Base-by-base conservation (phyloP, 92 coral and sea anemone species). In the Zoanthus gigantus region DNA sequence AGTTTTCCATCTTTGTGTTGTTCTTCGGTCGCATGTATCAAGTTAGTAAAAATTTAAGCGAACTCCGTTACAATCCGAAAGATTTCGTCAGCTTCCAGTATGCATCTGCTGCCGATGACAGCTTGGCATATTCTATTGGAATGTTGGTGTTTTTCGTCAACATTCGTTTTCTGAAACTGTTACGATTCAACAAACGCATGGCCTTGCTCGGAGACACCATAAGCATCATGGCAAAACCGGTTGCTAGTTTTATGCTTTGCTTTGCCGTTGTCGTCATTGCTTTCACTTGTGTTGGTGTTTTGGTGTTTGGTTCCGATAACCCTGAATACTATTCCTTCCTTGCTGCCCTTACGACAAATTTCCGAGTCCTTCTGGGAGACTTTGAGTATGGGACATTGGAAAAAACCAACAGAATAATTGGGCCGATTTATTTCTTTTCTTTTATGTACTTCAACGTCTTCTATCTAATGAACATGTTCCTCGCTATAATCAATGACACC, bases 401-500 rank as follows among this genome's bases (percentile, higher is more conserved):
- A 69, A 58, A 53, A 12, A 81, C 90, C 15, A 90, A 94, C 85
- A 89, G 92, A n/a, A 5, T 94, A 0, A 68, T 96, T 30, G 98
- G 98, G 9, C 98, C 96, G 2, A 2, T 91, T 14, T 96, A 94
- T 88, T 96, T 96, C 93, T 93, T 96, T 85, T 28, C 87, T 0
- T 96, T 92, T 92, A 92, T 96, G 96, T 94, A 95, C 89, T 85
- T 96, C 86, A 88, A 90, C 85, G 98, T 96, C 0, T 89, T 96
- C 32, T 91, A 89, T 80, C 90, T 96, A 71, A 90, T 96, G 93
- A 96, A 96, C 93, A 95, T 96, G 96, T 96, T 96, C 50, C 85
- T 96, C 68, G 98, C 98, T 11, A 96, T 96, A 92, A 93, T 96
- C 87, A 96, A 96, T 87, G 98, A 96, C 83, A 83, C 98, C 74